phyloP scores from a whole-genome alignment of 2,888 invertebrate species.

The Agrochola litura region DNA sequence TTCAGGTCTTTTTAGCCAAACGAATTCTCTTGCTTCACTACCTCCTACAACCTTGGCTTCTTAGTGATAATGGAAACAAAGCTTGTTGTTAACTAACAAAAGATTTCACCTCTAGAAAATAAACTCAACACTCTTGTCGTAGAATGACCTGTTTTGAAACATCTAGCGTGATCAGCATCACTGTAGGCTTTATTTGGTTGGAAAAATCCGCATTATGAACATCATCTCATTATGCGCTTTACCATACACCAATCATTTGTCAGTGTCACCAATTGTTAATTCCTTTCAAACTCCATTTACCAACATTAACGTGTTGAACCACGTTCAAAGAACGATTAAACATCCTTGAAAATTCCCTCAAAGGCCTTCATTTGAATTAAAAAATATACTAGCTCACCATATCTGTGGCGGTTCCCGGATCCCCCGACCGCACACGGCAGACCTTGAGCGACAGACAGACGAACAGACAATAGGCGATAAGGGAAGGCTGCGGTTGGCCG shows the following conservation, averaged over 20 bases:
- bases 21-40: not conserved
- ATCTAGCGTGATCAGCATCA: not conserved
- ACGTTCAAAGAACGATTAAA: conserved; percentile 27
- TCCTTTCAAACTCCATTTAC: conserved; percentile 1
- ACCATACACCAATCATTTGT: not conserved
- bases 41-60: not conserved
- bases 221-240: not conserved
- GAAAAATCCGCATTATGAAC: no score
- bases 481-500: conserved; percentile 83
- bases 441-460: conserved; percentile 74
- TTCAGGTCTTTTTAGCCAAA: not conserved
- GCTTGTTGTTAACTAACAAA: not conserved
- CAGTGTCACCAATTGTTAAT: not conserved
- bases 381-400: conserved; percentile 52
- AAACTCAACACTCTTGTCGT: not conserved
- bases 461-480: conserved; percentile 83
- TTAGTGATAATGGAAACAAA: not conserved
- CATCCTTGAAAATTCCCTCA: conserved; percentile 42
- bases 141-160: not conserved
- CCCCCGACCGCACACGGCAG: conserved; percentile 74
- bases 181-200: not conserved
- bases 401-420: conserved; percentile 64
- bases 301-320: not conserved
- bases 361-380: conserved; percentile 54
- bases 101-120: not conserved